Percentiles rank a stretch among this genome's conserved stretches.
Conservation (phyloP, 2,113 vertebrate species). For the Cisticola juncidis region DNA sequence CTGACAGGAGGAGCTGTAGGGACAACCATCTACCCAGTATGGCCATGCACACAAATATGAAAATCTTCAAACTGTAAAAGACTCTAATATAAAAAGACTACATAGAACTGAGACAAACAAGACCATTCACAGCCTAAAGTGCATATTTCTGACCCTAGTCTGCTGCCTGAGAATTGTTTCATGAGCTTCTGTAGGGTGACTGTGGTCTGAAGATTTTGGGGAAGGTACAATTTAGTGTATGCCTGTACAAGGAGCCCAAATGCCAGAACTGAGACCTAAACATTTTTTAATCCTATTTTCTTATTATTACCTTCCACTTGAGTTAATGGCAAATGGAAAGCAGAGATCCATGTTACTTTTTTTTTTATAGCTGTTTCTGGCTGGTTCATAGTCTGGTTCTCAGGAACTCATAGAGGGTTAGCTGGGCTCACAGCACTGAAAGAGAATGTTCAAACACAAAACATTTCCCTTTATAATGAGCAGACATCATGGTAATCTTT, state of each 20-base stretch:
- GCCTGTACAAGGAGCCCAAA: neutral
- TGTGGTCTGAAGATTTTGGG: neutral
- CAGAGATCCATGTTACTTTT: neutral
- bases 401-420: neutral
- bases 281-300: neutral
- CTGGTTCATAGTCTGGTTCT: neutral
- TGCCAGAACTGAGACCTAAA: neutral
- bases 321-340: slow-evolving; percentile 28
- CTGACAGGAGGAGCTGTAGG: neutral
- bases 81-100: neutral
- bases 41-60: neutral
- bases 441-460: slow-evolving; percentile 14
- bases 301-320: neutral
- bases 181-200: neutral
- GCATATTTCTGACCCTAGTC: neutral
- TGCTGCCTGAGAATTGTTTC: neutral
- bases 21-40: neutral
- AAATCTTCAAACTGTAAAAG: neutral
- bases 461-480: slow-evolving; percentile 6
- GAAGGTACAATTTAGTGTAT: neutral
- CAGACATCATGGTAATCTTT: neutral
- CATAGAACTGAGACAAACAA: neutral
- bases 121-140: neutral
- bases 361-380: slow-evolving; percentile 11
- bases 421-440: neutral